Conservation (phyloP, 2,113 vertebrate species). For the Romanogobio albipinnatus region DNA sequence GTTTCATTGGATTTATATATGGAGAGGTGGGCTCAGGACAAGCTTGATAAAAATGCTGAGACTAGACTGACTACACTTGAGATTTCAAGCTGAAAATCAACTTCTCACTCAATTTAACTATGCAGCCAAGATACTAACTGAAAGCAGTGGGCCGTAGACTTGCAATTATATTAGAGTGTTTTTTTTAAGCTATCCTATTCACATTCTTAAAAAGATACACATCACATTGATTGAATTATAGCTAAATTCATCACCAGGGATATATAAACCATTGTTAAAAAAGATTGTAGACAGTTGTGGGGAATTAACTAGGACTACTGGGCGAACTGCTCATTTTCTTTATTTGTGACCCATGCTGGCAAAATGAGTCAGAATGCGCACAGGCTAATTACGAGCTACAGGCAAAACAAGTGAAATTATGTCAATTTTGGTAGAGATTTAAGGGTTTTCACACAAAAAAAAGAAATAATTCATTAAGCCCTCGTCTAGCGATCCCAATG, state of each 20-base stretch:
- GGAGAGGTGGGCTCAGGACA: conserved; percentile 6
- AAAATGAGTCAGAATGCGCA: too few species aligned
- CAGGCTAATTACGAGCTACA: too few species aligned
- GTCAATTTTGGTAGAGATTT: too few species aligned
- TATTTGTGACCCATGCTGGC: not conserved
- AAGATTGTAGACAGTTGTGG: too few species aligned
- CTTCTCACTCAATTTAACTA: conserved; percentile 41
- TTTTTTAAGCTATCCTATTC: not conserved
- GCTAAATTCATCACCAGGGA: not conserved
- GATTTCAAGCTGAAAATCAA: conserved; percentile 20
- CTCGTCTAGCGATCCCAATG: too few species aligned
- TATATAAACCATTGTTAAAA: not conserved
- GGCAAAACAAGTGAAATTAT: too few species aligned
- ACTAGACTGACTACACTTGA: conserved; percentile 7
- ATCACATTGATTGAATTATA: not conserved
- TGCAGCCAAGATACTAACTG: conserved; percentile 10
- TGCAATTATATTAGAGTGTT: not conserved
- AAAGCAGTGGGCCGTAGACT: not conserved
- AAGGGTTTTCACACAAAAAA: too few species aligned
- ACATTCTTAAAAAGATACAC: not conserved
- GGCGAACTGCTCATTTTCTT: not conserved
- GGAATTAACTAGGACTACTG: not conserved
- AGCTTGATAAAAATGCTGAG: conserved; percentile 38
- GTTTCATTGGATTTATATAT: conserved; percentile 30
- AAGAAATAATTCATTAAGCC: too few species aligned